These are phyloP conservation scores for Cassiopea andromeda DNA, from an alignment of 30 jellyfish, hydroid and myxozoan genomes.

Conservation along the genomic window DNA sequence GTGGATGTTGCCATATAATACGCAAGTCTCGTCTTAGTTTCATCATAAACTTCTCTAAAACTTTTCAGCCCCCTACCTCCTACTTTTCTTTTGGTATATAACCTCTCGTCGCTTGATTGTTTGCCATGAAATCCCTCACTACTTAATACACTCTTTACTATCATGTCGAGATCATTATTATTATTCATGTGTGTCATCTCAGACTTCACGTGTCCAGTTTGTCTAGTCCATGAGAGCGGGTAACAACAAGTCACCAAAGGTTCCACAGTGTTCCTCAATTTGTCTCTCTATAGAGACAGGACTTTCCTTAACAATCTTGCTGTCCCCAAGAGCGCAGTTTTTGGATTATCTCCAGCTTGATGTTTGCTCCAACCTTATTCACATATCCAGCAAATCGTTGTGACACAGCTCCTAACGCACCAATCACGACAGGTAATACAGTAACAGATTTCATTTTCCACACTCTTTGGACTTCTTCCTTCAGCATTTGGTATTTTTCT, in stretches of 20 bases:
- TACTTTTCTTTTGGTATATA: too few species aligned
- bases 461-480: not conserved
- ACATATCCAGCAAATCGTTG: not conserved
- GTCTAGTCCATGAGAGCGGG: not conserved
- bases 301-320: slow-evolving; percentile 1
- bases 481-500: slow-evolving; percentile 14
- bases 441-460: not conserved
- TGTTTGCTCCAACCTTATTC: not conserved
- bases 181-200: not conserved
- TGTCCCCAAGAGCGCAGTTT: not conserved
- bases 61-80: too few species aligned
- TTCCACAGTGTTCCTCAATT: not conserved
- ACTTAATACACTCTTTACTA: too few species aligned
- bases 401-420: not conserved
- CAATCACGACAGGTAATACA: not conserved
- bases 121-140: too few species aligned
- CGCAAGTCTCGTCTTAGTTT: too few species aligned
- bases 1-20: too few species aligned
- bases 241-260: not conserved
- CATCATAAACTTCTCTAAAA: too few species aligned
- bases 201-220: not conserved
- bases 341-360: not conserved
- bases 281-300: not conserved
- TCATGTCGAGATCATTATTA: too few species aligned
- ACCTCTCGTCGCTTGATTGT: too few species aligned